Evolutionary conservation across 2,113 vertebrate species (phyloP).

Genomic region (Anarrhichthys ocellatus): DNA sequence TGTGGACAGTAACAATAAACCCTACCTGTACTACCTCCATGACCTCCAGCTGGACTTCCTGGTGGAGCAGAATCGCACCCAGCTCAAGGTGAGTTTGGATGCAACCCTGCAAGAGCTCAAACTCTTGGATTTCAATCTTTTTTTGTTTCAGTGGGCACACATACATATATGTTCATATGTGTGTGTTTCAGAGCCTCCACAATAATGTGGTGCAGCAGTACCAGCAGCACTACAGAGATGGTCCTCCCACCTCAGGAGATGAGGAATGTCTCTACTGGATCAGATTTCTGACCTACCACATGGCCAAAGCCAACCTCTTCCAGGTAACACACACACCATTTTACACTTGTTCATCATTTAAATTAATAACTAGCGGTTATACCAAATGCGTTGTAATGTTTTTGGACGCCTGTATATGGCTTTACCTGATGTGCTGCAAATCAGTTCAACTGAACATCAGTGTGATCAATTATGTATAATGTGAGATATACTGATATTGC

Average conservation of each 20-base stretch:
- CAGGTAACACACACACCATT: slow-evolving; percentile 84
- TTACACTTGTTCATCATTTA: not conserved
- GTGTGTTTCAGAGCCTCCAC: slow-evolving; percentile 87
- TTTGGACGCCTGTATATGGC: not conserved
- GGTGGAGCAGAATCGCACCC: slow-evolving; percentile 89
- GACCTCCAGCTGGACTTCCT: slow-evolving; percentile 98
- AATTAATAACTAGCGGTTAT: not conserved
- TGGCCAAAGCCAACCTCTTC: slow-evolving; percentile 91
- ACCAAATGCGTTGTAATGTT: not conserved
- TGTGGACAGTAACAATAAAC: slow-evolving; percentile 90
- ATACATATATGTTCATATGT: not conserved
- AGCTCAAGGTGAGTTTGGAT: slow-evolving; percentile 84
- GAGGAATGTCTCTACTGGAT: slow-evolving; percentile 94
- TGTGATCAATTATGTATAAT: too few relatives aligned
- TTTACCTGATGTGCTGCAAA: not conserved
- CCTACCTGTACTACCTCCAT: slow-evolving; percentile 94
- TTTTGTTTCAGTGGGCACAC: not conserved
- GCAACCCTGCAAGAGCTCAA: not conserved
- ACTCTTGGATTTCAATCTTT: not conserved
- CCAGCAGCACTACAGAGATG: slow-evolving; percentile 83
- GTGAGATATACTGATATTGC: too few relatives aligned
- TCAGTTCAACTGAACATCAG: not conserved
- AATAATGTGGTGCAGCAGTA: slow-evolving; percentile 91
- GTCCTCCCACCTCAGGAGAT: slow-evolving; percentile 83
- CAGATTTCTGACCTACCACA: slow-evolving; percentile 91